A percentile compares a stretch with the other conserved stretches of the same genome.
Evolutionary conservation across 2,113 vertebrate species (phyloP).

Genomic region (Ictalurus punctatus): DNA sequence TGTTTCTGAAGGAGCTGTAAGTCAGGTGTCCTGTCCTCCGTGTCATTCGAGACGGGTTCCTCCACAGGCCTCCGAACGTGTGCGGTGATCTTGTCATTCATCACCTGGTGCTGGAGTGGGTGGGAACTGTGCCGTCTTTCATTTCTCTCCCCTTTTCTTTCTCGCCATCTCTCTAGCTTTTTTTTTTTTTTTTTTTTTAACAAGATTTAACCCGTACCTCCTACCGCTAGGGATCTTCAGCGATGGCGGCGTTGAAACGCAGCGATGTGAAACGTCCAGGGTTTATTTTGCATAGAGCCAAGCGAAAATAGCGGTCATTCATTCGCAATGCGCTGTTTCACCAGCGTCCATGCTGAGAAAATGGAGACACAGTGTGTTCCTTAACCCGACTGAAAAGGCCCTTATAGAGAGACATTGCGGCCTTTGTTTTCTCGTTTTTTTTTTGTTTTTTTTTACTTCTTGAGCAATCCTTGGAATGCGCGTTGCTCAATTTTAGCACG

Average conservation of each 20-base stretch:
- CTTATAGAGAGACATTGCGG: conserved; percentile 67
- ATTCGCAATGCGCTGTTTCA: conserved; percentile 60
- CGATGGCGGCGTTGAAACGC: neutral
- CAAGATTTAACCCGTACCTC: neutral
- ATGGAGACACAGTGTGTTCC: conserved; percentile 62
- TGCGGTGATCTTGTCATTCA: conserved; percentile 70
- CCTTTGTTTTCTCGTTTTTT: conserved; percentile 63
- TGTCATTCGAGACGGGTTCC: conserved; percentile 64
- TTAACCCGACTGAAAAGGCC: conserved; percentile 60
- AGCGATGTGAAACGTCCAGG: neutral
- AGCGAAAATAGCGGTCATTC: conserved; percentile 59
- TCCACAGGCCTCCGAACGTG: conserved; percentile 54
- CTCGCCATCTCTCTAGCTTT: conserved; percentile 43
- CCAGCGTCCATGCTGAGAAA: conserved; percentile 62
- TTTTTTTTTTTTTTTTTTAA: neutral
- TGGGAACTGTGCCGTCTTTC: conserved; percentile 64
- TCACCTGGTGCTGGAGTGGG: conserved; percentile 62
- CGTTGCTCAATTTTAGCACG: conserved; percentile 67
- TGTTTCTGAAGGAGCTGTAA: conserved; percentile 45
- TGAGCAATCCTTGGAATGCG: conserved; percentile 63
- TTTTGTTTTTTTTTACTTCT: conserved; percentile 51
- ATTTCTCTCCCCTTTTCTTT: conserved; percentile 47
- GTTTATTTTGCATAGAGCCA: conserved; percentile 18
- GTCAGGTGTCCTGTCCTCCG: conserved; percentile 58
- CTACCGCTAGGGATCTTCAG: neutral